Base-by-base conservation (phyloP, 1,140 invertebrate genomes). In the Tenebrio molitor region DNA sequence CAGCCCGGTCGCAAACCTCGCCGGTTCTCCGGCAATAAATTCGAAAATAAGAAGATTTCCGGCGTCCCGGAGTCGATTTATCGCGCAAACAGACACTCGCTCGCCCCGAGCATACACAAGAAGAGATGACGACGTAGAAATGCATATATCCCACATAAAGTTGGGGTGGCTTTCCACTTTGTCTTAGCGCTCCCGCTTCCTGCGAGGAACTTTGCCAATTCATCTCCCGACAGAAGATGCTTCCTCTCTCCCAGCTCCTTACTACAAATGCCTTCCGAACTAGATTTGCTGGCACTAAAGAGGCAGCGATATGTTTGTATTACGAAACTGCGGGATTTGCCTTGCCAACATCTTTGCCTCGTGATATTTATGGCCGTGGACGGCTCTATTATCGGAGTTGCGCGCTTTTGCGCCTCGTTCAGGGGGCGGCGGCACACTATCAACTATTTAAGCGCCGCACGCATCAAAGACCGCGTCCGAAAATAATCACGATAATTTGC, bases 211-310 rank as follows among this genome's bases (percentile, higher is more conserved):
- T 79, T 74, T 73, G 76, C 72, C 78, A 79, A 79, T 79, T 79
- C 78, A 79, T 79, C 78, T 79, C 76, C 75, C 71, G 62, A 71
- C 78, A 77, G 76, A 77, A 77, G 76, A 77, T 75, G 73, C 71
- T 77, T 77, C 78, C 73, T 77, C 75, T 79, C 66, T 58, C 50
- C 44, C 50, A 58, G 50, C 74, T 75, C 66, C 76, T 76, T 73
- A 77, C 76, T 79, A 79, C 78, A 79, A 79, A 78, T 79, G 78
- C 76, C 78, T 79, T 79, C 78, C 78, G 78, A 79, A 79, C 77
- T 79, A 78, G 78, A 78, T 79, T 79, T 79, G 77, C 77, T 76
- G 77, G 73, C 76, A 73, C 74, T 74, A 78, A 77, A 76, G 72
- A 75, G 74, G 71, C 74, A 69, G 71, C 77, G 77, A 79, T 79